Evolutionary conservation across 2,113 vertebrate species (phyloP).

Genomic region (Sebastes schlegelii): DNA sequence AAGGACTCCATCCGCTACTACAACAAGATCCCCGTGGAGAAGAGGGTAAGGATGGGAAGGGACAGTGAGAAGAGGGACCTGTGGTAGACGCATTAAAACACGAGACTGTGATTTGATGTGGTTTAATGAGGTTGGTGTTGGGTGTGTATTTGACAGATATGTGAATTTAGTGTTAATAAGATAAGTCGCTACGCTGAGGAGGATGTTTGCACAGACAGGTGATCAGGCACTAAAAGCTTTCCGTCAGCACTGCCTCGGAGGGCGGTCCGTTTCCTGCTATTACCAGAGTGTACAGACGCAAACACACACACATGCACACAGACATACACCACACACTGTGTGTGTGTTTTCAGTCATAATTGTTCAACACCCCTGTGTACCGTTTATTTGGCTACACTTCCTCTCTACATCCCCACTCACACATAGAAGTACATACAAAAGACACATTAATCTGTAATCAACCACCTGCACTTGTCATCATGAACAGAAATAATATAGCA

Average conservation of each 20-base stretch:
- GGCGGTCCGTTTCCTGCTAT: conserved; percentile 75
- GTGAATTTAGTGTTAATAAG: conserved; percentile 40
- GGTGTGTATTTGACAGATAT: conserved; percentile 28
- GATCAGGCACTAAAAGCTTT: conserved; percentile 69
- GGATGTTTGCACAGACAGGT: conserved; percentile 77
- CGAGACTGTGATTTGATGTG: neutral
- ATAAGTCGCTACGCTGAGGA: conserved; percentile 28
- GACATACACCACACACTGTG: neutral
- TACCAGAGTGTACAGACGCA: conserved; percentile 20
- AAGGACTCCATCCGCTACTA: conserved; percentile 99
- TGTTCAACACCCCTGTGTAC: neutral
- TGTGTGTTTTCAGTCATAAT: conserved; percentile 13
- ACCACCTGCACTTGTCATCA: conserved; percentile 35
- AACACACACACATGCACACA: neutral
- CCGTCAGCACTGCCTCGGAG: conserved; percentile 59
- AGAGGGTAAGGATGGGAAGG: conserved; percentile 88
- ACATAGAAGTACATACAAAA: neutral
- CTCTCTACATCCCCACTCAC: neutral
- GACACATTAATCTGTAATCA: conserved; percentile 3
- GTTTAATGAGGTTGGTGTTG: neutral
- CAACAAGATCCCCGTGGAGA: conserved; percentile 98
- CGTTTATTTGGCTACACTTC: neutral
- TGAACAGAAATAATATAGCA: conserved; percentile 29
- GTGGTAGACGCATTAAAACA: neutral
- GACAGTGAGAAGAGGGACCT: neutral